Conservation (phyloP, 2,797 vertebrate species). For the Typhlichthys eigenmanni region DNA sequence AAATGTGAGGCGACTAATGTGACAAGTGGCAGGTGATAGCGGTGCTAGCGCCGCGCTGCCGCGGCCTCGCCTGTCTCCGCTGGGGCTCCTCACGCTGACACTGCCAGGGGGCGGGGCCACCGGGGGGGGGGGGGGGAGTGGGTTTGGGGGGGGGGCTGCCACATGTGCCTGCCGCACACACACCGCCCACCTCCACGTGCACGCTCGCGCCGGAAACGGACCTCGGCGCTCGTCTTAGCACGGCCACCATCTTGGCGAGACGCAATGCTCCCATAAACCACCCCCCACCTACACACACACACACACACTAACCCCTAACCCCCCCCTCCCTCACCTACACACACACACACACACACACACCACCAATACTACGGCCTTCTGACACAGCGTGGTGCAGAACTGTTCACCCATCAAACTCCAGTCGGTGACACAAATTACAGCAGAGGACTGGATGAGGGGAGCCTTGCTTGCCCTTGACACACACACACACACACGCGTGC, state of each 20-base stretch:
- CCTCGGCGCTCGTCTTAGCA: too few species aligned
- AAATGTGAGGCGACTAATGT: slow-evolving; percentile 84
- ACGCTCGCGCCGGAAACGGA: too few species aligned
- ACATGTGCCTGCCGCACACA: slow-evolving; percentile 20
- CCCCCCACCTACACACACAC: too few species aligned
- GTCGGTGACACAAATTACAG: slow-evolving; percentile 85
- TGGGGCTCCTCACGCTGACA: slow-evolving; percentile 83
- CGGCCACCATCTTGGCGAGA: not conserved
- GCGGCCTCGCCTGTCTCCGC: slow-evolving; percentile 79
- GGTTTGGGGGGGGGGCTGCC: slow-evolving; percentile 55
- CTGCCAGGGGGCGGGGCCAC: slow-evolving; percentile 13
- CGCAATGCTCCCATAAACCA: slow-evolving; percentile 28
- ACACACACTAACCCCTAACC: too few species aligned
- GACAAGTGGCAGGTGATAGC: slow-evolving; percentile 77
- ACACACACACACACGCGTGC: slow-evolving; percentile 49
- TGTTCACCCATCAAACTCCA: slow-evolving; percentile 83
- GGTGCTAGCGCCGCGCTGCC: slow-evolving; percentile 56
- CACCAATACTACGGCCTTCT: slow-evolving; percentile 59
- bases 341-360: slow-evolving; percentile 20
- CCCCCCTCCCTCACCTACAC: not conserved
- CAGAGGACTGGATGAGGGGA: slow-evolving; percentile 75
- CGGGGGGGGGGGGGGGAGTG: slow-evolving; percentile 26
- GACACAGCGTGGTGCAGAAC: slow-evolving; percentile 74
- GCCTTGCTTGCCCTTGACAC: slow-evolving; percentile 61
- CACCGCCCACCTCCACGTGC: not conserved